Evolutionary conservation across 1,140 invertebrate species (phyloP).

Genomic region (Fopius arisanus): DNA sequence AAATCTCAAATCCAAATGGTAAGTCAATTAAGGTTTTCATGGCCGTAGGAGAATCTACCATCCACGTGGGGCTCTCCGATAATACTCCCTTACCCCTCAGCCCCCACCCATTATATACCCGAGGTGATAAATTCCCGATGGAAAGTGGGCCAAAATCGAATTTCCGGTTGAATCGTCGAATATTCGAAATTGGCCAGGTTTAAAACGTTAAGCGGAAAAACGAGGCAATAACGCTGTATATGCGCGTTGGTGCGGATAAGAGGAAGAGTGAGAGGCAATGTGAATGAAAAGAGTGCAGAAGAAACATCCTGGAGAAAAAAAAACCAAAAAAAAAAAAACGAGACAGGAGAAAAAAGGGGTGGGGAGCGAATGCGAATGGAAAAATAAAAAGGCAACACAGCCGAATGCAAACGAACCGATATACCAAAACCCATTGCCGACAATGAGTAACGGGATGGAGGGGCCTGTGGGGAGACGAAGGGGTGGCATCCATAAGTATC

Average conservation of each 20-base stretch:
- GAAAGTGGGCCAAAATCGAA: slow-evolving; percentile 7
- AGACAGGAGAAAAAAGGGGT: background rate
- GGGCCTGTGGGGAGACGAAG: background rate
- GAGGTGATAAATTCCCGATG: background rate
- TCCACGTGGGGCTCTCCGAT: background rate
- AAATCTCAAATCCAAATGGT: background rate
- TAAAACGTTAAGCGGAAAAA: slow-evolving; percentile 30
- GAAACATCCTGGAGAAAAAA: background rate
- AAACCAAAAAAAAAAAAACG: background rate
- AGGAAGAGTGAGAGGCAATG: background rate
- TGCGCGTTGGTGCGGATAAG: slow-evolving; percentile 14
- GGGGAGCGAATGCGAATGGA: slow-evolving; percentile 10
- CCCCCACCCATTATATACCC: background rate
- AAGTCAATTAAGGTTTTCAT: background rate
- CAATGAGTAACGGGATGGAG: slow-evolving; percentile 26
- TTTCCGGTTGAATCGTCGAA: slow-evolving; percentile 27
- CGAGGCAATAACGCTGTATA: slow-evolving; percentile 25
- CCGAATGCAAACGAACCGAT: slow-evolving; percentile 24
- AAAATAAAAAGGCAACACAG: slow-evolving; percentile 36
- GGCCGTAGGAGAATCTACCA: background rate
- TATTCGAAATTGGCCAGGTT: slow-evolving; percentile 27
- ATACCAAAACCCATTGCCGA: slow-evolving; percentile 26
- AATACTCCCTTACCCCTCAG: background rate
- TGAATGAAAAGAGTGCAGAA: background rate
- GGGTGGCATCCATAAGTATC: slow-evolving; percentile 31